Base-by-base conservation (phyloP, 2,113 vertebrate species). In the Galeopterus variegatus region DNA sequence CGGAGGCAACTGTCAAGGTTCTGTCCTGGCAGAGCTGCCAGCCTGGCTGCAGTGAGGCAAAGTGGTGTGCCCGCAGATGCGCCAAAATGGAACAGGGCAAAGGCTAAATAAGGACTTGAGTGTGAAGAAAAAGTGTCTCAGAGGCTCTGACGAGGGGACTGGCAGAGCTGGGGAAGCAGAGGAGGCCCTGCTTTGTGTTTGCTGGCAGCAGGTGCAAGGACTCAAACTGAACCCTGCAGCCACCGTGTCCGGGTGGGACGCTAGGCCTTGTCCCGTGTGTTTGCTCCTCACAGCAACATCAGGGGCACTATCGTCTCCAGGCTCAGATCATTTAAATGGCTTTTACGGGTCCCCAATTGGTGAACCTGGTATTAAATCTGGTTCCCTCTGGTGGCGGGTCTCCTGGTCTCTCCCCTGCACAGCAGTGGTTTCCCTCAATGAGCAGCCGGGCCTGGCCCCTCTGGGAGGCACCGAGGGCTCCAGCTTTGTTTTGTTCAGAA, bases 41-140 rank as follows among this genome's bases (percentile, higher is more conserved):
- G 13, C 13, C 8, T 4, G 60, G 6, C 9, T 7, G 21, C 9
- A 31, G 48, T 13, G 14, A 52, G 28, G 10, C 1, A 10, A 5
- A 10, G 23, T 1, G 31, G 8, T 13, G 7, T 23, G 9, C 3
- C 24, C 9, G 19, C 72, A 14, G 62, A 9, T 4, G 0, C 31
- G 5, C 7, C 64, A 21, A 8, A 24, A 6, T 18, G n/a, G 33
- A 69, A 4, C 8, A 52, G 33, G 19, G 11, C 5, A 6, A 21
- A 70, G 14, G 13, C 13, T 45, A 23, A 85, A 5, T 10, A 26
- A 4, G 3, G 11, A 17, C 41, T 76, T 9, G 5, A 0, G 21
- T 28, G 41, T 19, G 17, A 54, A 90, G 45, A n/a, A 8, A 4
- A 24, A 9, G 11, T 48, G 28, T 67, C 48, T 24, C 31, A 70